Conservation (phyloP, 2,113 vertebrate species). For the Misgurnus anguillicaudatus region DNA sequence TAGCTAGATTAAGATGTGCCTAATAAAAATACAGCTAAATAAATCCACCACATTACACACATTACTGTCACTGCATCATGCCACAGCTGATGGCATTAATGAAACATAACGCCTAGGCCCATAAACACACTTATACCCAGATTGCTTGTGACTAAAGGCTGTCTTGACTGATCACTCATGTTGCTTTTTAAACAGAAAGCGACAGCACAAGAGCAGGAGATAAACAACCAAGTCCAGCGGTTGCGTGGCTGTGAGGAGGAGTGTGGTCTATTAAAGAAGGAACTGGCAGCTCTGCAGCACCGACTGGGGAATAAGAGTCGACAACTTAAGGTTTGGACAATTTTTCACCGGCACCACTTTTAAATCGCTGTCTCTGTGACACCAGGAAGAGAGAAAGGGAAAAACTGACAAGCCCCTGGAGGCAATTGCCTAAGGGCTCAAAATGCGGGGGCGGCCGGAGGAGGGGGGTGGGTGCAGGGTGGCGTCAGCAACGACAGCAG, state of each 20-base stretch:
- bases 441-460: conserved; percentile 63
- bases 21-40: no score
- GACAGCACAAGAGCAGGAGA: conserved; percentile 78
- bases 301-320: conserved; percentile 84
- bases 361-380: conserved; percentile 75
- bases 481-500: conserved; percentile 5
- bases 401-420: conserved; percentile 72
- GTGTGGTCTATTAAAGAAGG: conserved; percentile 78
- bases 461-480: conserved; percentile 22
- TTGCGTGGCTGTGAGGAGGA: conserved; percentile 77
- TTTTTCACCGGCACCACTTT: conserved; percentile 71
- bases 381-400: conserved; percentile 61
- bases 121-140: conserved; percentile 13
- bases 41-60: background rate
- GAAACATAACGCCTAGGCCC: conserved; percentile 8
- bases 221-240: conserved; percentile 77
- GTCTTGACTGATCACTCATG: background rate
- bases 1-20: no score
- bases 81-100: conserved; percentile 24
- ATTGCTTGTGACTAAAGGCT: conserved; percentile 44
- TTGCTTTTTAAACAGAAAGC: conserved; percentile 71
- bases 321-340: conserved; percentile 86
- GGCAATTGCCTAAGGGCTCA: conserved; percentile 82
- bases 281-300: conserved; percentile 80
- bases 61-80: background rate